Evolutionary conservation across 2,888 invertebrate species (phyloP), one percentile per base, ranked within the genome.

Genomic region (Pandemis cinnamomeana): DNA sequence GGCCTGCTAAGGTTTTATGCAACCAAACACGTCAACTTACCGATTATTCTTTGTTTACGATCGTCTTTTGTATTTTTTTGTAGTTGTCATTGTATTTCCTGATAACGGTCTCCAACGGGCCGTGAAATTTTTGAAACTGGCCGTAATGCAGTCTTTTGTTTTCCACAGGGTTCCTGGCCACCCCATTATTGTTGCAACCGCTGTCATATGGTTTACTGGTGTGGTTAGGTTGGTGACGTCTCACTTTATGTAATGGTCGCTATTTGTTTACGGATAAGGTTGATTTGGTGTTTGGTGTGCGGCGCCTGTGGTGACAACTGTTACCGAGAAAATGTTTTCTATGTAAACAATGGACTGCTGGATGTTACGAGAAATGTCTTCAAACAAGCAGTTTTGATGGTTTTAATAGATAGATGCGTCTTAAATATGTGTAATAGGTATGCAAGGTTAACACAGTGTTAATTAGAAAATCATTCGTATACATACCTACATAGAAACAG

Each of bases 191-290:
- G 66, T 69, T 71, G 60, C 27, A 70, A 67, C 27, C 27, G 48
- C 78, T 74, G 79, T 77, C 75, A 44, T 27, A 51, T 51, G 58
- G 71, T 82, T 85, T 81, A 83, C 87, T 88, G 84, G 78, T 87
- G 90, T 75, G 92, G 92, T 89, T 79, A 86, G 84, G 83, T 88
- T 87, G 84, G 89, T 90, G 92, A 86, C 77, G 78, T 74, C 53
- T 58, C 15, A 68, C 58, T 58, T 71, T 46, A 60, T n/a, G 71
- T 27, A 69, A 20, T 44, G 15, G 36, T 55, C 71, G 67, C n/a
- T 75, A 63, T 58, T 8, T 5, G n/a, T 41, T 15, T 51, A 36
- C 11, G 4, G 8, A 51, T 75, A 78, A 66, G 76, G 66, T 68
- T 36, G 48, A 73, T 74, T 78, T 61, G 20, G n/a, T 7, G 41